These are phyloP conservation scores for Alauda arvensis DNA, from an alignment of 2,797 vertebrate species.

Conservation along the genomic window DNA sequence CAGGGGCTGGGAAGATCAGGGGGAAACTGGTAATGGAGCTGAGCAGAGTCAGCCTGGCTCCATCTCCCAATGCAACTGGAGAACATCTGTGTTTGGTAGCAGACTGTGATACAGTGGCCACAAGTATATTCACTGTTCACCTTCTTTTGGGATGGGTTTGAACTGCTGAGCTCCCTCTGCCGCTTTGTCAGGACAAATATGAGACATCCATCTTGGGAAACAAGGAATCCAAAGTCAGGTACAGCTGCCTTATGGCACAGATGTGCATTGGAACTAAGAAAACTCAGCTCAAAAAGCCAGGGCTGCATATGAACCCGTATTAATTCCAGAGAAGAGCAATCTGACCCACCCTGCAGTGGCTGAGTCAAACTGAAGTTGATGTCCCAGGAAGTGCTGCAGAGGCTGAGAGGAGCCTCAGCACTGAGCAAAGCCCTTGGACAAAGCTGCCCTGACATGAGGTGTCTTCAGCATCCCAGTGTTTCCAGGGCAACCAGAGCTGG, in stretches of 20 bases:
- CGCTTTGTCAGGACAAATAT: not conserved
- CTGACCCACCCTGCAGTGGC: not conserved
- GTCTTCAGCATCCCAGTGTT: constrained; percentile 20
- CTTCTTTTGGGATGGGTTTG: not conserved
- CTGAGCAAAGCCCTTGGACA: not conserved
- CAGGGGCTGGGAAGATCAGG: not conserved
- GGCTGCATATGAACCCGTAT: not conserved
- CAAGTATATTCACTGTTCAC: not conserved
- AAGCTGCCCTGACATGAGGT: not conserved
- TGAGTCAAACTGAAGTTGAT: not conserved
- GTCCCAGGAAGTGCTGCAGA: not conserved
- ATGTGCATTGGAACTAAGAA: not conserved
- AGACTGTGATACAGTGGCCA: not conserved
- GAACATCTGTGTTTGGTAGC: not conserved
- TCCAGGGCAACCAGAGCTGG: constrained; percentile 2
- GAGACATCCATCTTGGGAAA: not conserved
- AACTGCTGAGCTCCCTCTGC: not conserved
- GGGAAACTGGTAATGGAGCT: not conserved
- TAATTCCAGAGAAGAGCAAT: not conserved
- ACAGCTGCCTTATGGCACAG: not conserved
- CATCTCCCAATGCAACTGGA: not conserved
- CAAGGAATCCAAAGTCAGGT: not conserved
- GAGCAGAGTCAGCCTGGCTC: not conserved
- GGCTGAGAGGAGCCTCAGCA: rapidly evolving
- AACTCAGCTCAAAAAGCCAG: not conserved